phyloP scores from a whole-genome alignment of 2,797 vertebrate species.

The Sylvia borin region DNA sequence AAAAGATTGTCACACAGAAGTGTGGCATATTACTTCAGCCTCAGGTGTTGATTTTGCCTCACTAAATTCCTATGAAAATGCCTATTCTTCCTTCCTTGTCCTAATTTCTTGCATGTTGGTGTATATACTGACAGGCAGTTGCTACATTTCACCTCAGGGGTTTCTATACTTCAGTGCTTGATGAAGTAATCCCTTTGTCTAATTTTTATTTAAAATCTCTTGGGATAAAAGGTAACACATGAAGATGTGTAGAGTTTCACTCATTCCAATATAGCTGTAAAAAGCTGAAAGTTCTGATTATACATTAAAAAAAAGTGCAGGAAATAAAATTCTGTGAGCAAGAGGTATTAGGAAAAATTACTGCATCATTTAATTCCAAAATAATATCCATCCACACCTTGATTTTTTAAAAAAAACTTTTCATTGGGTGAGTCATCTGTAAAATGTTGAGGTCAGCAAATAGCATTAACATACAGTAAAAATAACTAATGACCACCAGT shows the following conservation, averaged over 20 bases:
- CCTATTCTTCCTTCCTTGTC: background rate
- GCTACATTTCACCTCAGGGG: background rate
- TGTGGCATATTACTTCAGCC: background rate
- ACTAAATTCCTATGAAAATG: background rate
- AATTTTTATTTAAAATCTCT: background rate
- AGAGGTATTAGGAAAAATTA: background rate
- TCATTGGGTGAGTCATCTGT: background rate
- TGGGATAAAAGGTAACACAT: background rate
- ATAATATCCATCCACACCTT: background rate
- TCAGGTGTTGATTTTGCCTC: background rate
- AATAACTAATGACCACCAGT: conserved; percentile 39
- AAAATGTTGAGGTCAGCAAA: conserved; percentile 40
- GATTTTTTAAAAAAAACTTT: background rate
- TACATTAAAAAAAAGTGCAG: background rate
- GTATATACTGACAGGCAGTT: background rate
- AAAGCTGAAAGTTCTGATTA: background rate
- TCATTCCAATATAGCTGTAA: background rate
- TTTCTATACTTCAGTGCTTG: background rate
- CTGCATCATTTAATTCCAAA: background rate
- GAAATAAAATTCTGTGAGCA: background rate
- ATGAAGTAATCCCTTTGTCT: conserved; percentile 12
- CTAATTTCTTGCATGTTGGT: background rate
- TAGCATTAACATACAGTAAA: conserved; percentile 52
- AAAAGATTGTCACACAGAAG: background rate
- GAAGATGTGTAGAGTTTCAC: background rate